These are phyloP conservation scores for Dascyllus trimaculatus DNA, from an alignment of 2,113 vertebrate species.

Conservation along the genomic window DNA sequence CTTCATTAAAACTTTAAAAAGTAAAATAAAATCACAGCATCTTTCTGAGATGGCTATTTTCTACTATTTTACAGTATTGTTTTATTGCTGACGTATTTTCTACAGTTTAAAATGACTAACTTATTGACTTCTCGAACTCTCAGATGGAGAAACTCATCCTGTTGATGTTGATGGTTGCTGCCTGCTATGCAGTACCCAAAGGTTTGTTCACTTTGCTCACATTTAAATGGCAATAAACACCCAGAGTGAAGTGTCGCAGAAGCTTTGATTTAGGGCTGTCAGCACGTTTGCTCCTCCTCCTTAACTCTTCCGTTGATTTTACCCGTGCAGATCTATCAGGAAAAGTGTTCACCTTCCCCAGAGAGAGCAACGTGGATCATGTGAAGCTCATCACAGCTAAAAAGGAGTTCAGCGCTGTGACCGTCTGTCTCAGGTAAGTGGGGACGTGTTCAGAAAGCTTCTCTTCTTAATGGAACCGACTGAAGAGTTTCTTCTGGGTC, in stretches of 20 bases:
- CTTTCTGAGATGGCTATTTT: too few relatives aligned
- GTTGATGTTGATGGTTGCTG: conserved; percentile 19
- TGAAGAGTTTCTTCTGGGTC: too few relatives aligned
- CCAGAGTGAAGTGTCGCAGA: too few relatives aligned
- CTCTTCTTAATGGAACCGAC: too few relatives aligned
- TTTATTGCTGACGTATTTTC: too few relatives aligned
- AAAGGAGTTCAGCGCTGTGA: conserved; percentile 17
- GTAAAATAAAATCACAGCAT: too few relatives aligned
- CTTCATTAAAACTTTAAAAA: too few relatives aligned
- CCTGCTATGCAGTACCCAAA: conserved; percentile 19
- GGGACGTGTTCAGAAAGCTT: neutral
- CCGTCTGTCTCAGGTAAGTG: conserved; percentile 51
- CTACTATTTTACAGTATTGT: too few relatives aligned
- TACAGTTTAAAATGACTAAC: neutral
- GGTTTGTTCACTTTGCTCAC: conserved; percentile 1
- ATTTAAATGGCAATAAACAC: too few relatives aligned
- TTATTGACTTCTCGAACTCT: neutral
- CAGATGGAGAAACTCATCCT: conserved; percentile 60
- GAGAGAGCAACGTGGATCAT: neutral
- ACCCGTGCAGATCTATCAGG: conserved; percentile 52
- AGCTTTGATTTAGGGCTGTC: too few relatives aligned
- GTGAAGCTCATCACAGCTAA: conserved; percentile 45
- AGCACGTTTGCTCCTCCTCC: neutral
- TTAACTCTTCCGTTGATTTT: too few relatives aligned
- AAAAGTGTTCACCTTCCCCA: conserved; percentile 62